Base-by-base conservation (phyloP, 1,140 invertebrate genomes). In the Danaus melanippus region DNA sequence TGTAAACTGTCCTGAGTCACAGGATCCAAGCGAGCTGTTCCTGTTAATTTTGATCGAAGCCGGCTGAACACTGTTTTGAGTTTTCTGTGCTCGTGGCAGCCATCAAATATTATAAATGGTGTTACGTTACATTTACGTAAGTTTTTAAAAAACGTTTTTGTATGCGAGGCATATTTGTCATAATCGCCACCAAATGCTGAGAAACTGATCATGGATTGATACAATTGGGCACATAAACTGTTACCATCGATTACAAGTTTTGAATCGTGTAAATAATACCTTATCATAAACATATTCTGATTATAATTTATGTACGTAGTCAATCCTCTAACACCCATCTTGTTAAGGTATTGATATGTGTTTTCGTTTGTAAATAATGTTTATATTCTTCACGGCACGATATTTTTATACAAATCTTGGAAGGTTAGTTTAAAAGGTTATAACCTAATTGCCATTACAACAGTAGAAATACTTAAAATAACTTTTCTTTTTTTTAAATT, bases 101-200 rank as follows among this genome's bases (percentile, higher is more conserved):
- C 96, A 87, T 97, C 96, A 67, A 97, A 91, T 7, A 97, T 71
- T 12, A 97, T 90, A 64, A 93, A 90, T 0, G 95, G 89, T n/a
- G 73, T 90, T 10, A 98, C 86, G 47, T 92, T 91, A 69, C 95
- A 97, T 72, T 90, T 89, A 46, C 81, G 74, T 4, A 97, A 83
- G 9, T 91, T 79, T 9, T 91, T 84, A 67, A 97, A 96, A 69
- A 96, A 96, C 10, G 90, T 86, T 44, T 82, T 78, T 8, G 94
- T 87, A 15, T 83, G 82, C 11, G 88, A 69, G 3, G 89, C 90
- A 79, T 91, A 95, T 65, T 90, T 90, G 66, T 96, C 93, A 71
- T 97, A 97, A 79, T 97, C 95, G 0, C 96, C 96, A 11, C 95
- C 95, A 82, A 95, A 97, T 1, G 91, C 89, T 46, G 90, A 91